Evolutionary conservation across 2,888 invertebrate species (phyloP).

Genomic region (Ariolimax columbianus): DNA sequence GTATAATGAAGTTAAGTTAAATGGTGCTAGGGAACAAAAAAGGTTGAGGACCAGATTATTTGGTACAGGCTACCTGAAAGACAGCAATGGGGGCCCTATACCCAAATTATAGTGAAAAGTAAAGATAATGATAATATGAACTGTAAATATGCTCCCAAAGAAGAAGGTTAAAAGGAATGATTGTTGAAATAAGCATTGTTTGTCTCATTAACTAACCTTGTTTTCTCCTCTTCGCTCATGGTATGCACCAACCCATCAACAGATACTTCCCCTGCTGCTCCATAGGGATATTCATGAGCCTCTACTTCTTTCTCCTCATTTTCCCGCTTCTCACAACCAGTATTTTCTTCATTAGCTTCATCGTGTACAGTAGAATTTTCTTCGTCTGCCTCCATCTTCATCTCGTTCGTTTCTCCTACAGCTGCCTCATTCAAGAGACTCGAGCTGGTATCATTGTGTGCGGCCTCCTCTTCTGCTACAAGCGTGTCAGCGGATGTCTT

Average conservation of each 20-base stretch:
- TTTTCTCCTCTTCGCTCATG: conserved; percentile 42
- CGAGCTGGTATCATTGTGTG: too few relatives aligned
- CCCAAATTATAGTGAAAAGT: too few relatives aligned
- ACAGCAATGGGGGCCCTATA: too few relatives aligned
- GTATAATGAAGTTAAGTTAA: neutral
- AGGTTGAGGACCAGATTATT: too few relatives aligned
- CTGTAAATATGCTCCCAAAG: too few relatives aligned
- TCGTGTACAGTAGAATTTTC: conserved; percentile 56
- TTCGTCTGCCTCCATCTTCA: conserved; percentile 49
- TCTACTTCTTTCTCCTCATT: conserved; percentile 49
- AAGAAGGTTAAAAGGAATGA: too few relatives aligned
- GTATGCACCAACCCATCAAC: conserved; percentile 33
- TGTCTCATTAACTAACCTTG: conserved; percentile 4
- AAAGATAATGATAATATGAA: too few relatives aligned
- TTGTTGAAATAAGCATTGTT: too few relatives aligned
- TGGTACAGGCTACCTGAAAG: too few relatives aligned
- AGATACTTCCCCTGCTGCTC: conserved; percentile 14
- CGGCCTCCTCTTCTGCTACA: neutral
- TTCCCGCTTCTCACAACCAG: neutral
- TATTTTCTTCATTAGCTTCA: neutral
- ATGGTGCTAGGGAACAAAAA: neutral
- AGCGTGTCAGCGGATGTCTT: neutral
- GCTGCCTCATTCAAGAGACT: neutral
- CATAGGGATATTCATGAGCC: conserved; percentile 30
- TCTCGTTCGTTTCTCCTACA: neutral